Conservation (phyloP, 1,140 invertebrate species). For the Parasteatoda tepidariorum region DNA sequence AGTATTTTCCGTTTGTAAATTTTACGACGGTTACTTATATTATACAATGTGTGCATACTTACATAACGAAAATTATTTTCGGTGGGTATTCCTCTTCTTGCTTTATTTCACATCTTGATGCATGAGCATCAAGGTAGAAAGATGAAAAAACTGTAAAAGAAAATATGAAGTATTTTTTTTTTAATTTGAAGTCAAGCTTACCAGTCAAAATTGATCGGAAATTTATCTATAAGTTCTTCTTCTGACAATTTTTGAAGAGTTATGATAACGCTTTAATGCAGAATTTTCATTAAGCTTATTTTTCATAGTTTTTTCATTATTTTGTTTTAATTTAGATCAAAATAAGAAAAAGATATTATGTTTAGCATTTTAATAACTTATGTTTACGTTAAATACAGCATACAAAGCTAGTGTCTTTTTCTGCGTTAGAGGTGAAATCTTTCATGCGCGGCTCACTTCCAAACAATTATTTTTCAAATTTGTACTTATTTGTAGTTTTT, state of each 20-base stretch:
- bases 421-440: too few relatives aligned
- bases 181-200: not conserved
- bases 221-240: not conserved
- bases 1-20: not conserved
- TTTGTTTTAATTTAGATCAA: not conserved
- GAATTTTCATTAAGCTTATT: too few relatives aligned
- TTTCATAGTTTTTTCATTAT: too few relatives aligned
- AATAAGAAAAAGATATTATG: too few relatives aligned
- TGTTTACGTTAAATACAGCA: too few relatives aligned
- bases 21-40: not conserved
- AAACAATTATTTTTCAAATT: too few relatives aligned
- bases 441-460: too few relatives aligned
- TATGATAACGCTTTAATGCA: too few relatives aligned
- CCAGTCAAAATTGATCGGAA: not conserved
- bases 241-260: not conserved
- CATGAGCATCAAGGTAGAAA: not conserved
- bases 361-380: too few relatives aligned
- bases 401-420: too few relatives aligned
- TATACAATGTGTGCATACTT: not conserved
- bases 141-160: slow-evolving; percentile 1
- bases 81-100: slow-evolving; percentile 29
- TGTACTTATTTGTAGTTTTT: too few relatives aligned
- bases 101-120: slow-evolving; percentile 29
- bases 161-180: not conserved
- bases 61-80: slow-evolving; percentile 27